These are phyloP conservation scores for Caenorhabditis brenneri DNA, from an alignment of 1,140 invertebrate species.

Conservation along the genomic window DNA sequence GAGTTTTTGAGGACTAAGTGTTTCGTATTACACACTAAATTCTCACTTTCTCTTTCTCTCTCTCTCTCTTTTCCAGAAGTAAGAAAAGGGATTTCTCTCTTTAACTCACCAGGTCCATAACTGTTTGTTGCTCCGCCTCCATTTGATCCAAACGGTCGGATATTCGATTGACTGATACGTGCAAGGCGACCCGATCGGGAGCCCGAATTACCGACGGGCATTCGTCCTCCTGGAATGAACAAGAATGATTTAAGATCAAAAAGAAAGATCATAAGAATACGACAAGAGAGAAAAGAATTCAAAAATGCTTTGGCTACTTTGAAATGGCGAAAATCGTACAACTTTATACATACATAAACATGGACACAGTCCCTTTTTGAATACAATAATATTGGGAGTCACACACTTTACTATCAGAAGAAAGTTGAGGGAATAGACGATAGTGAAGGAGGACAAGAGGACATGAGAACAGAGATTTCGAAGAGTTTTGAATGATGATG, in stretches of 20 bases:
- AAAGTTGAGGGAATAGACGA: background rate
- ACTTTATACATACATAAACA: background rate
- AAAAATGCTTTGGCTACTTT: background rate
- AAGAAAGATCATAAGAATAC: background rate
- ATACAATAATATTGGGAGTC: constrained; percentile 23
- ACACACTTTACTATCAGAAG: constrained; percentile 21
- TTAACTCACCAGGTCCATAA: constrained; percentile 47
- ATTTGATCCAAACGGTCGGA: constrained; percentile 48
- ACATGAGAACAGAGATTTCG: no score
- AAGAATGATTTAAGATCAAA: background rate
- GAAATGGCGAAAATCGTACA: background rate
- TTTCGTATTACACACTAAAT: background rate
- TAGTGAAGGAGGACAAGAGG: background rate
- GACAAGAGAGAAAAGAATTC: background rate
- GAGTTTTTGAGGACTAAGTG: constrained; percentile 36
- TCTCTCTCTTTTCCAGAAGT: background rate
- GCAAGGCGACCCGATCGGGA: constrained; percentile 52
- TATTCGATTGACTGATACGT: constrained; percentile 49
- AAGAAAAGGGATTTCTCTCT: background rate
- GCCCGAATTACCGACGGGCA: constrained; percentile 45
- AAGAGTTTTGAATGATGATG: no score
- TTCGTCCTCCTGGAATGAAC: constrained; percentile 23
- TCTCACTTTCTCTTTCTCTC: background rate
- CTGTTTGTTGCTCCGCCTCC: background rate
- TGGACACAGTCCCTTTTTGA: background rate